Conservation (phyloP, 2,888 invertebrate genomes). For the Scaptomyza tumidula region DNA sequence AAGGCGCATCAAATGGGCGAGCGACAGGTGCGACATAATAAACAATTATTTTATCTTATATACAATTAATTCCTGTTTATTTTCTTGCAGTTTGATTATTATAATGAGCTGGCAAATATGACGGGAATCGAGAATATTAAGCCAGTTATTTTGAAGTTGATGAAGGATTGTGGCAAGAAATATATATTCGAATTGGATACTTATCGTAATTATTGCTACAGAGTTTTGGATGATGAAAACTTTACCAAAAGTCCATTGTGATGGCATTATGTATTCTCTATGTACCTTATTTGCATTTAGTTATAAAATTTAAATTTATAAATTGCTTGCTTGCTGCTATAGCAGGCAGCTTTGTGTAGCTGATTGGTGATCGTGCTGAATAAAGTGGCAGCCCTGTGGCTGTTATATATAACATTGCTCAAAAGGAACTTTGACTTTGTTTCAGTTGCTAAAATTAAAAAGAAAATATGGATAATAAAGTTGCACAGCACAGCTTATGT, state of each 20-base stretch:
- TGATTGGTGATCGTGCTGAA: not conserved
- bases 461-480: too few species aligned
- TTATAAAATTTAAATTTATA: slow-evolving; percentile 6
- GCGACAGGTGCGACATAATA: slow-evolving; percentile 63
- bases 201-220: slow-evolving; percentile 87
- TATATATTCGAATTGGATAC: slow-evolving; percentile 87
- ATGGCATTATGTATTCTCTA: slow-evolving; percentile 6
- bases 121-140: slow-evolving; percentile 88
- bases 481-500: too few species aligned
- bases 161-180: slow-evolving; percentile 88
- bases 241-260: slow-evolving; percentile 63
- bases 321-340: not conserved
- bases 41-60: not conserved
- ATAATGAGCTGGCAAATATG: slow-evolving; percentile 88
- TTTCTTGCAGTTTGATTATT: slow-evolving; percentile 88
- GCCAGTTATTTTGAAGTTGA: slow-evolving; percentile 89
- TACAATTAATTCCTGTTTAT: not conserved
- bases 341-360: not conserved
- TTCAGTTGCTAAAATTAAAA: too few species aligned
- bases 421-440: too few species aligned
- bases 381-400: not conserved
- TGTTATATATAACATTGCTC: not conserved
- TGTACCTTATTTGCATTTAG: slow-evolving; percentile 26
- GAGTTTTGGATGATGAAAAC: slow-evolving; percentile 87
- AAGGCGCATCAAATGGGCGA: slow-evolving; percentile 89